Evolutionary conservation across 1,140 invertebrate species (phyloP).

Genomic region (Aleiodes sp.): DNA sequence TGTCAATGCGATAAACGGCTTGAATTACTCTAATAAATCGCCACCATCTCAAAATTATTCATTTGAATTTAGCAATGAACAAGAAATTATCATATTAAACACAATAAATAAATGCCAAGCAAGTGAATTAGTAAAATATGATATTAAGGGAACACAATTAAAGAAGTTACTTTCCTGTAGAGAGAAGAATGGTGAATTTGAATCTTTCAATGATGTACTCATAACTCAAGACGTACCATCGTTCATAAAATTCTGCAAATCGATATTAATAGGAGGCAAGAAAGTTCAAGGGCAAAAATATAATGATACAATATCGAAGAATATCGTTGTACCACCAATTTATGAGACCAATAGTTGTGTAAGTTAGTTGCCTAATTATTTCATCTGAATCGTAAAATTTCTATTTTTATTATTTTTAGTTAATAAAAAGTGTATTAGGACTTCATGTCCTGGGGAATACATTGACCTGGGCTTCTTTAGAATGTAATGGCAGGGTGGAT

Average conservation of each 20-base stretch:
- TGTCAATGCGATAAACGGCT: slow-evolving; percentile 8
- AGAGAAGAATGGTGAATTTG: slow-evolving; percentile 21
- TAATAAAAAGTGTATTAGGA: slow-evolving; percentile 20
- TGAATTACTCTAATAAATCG: not conserved
- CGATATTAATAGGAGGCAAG: slow-evolving; percentile 22
- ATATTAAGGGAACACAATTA: slow-evolving; percentile 19
- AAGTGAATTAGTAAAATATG: slow-evolving; percentile 26
- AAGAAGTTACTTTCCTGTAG: slow-evolving; percentile 21
- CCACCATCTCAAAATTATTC: not conserved
- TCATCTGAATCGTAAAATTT: not conserved
- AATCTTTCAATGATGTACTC: slow-evolving; percentile 7
- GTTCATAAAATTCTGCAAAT: slow-evolving; percentile 29
- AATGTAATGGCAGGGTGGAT: slow-evolving; percentile 8
- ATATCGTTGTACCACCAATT: slow-evolving; percentile 15
- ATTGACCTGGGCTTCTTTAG: slow-evolving; percentile 29
- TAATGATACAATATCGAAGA: not conserved
- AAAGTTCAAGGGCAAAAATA: not conserved
- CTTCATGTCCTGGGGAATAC: slow-evolving; percentile 19
- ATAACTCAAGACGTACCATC: slow-evolving; percentile 22
- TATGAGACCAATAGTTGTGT: not conserved
- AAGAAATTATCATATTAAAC: slow-evolving; percentile 16
- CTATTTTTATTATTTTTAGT: slow-evolving; percentile 3
- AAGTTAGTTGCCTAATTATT: not conserved
- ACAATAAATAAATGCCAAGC: slow-evolving; percentile 25
- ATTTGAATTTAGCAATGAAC: slow-evolving; percentile 5